Evolutionary conservation across 2,113 vertebrate species (phyloP), one percentile per base, ranked within the genome.

Genomic region (Seriola dumerili): DNA sequence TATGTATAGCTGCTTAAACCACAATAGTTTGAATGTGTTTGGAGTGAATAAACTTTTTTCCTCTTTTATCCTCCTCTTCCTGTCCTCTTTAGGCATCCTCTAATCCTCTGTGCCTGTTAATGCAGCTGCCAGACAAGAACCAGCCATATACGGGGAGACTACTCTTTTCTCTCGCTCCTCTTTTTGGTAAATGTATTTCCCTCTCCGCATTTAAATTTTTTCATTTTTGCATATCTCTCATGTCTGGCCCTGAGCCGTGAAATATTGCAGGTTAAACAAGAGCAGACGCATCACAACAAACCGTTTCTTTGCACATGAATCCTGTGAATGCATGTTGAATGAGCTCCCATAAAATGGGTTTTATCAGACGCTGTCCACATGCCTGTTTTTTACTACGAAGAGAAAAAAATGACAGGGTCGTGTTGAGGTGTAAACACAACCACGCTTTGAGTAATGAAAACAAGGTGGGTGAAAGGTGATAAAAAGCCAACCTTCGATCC

Each of bases 391-490:
- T 69, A 91, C 82, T n/a, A n/a, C 19, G 29, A 58, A 42, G 0
- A 57, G 59, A 14, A 7, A 48, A 40, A 76, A 74, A 59, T 48
- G 21, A 64, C 38, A 48, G n/a, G 68, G 9, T 73, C 69, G 76
- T 68, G 58, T 74, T 64, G 75, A 86, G 67, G 78, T 72, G 71
- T 83, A 62, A 68, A 62, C 57, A 67, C 73, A 78, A 55, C 23
- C 44, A 21, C 1, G 4, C 69, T 76, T 69, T 57, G 67, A 75
- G 61, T 84, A 87, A 91, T 89, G 84, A 90, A 90, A 94, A 90
- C 80, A 90, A 89, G 76, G 74, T 76, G 84, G 32, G 40, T 12
- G 66, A 73, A 34, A 68, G 58, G 58, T 42, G 25, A 89, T 80
- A 72, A 87, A 72, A 89, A 63, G 64, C 67, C 78, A 77, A 40